phyloP scores from a whole-genome alignment of 1,140 invertebrate species.

The Drosophila subpulchrella region DNA sequence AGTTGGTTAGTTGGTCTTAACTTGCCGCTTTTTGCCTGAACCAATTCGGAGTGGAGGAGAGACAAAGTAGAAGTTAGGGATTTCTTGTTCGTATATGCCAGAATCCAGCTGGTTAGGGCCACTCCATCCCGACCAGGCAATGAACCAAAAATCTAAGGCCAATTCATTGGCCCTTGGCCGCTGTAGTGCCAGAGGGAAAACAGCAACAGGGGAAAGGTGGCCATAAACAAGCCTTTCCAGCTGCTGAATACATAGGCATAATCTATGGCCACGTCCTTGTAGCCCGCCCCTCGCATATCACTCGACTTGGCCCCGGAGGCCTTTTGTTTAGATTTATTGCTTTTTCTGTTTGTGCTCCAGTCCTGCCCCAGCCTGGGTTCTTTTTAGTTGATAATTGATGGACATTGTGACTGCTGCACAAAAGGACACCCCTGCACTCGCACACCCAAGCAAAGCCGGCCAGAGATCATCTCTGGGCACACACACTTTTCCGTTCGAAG shows the following conservation, averaged over 20 bases:
- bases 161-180: slow-evolving; percentile 28
- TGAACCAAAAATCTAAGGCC: slow-evolving; percentile 18
- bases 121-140: slow-evolving; percentile 6
- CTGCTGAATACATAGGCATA: slow-evolving; percentile 41
- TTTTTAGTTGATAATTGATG: slow-evolving; percentile 76
- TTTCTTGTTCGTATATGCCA: slow-evolving; percentile 16
- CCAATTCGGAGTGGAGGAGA: neutral
- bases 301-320: slow-evolving; percentile 47
- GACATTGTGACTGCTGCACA: slow-evolving; percentile 63
- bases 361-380: slow-evolving; percentile 12
- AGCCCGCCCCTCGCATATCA: slow-evolving; percentile 22
- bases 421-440: slow-evolving; percentile 12
- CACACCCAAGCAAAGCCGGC: slow-evolving; percentile 9
- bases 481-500: slow-evolving; percentile 8
- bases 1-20: slow-evolving; percentile 20
- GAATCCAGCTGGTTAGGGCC: slow-evolving; percentile 18
- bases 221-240: slow-evolving; percentile 33
- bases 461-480: slow-evolving; percentile 39
- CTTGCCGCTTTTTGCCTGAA: slow-evolving; percentile 1
- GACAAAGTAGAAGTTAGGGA: slow-evolving; percentile 2
- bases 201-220: slow-evolving; percentile 1
- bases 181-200: neutral
- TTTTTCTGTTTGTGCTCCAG: slow-evolving; percentile 35
- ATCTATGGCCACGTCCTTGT: slow-evolving; percentile 30
- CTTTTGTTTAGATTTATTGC: slow-evolving; percentile 77